Conservation (phyloP, 2,113 vertebrate species). For the Chaetodon auriga region DNA sequence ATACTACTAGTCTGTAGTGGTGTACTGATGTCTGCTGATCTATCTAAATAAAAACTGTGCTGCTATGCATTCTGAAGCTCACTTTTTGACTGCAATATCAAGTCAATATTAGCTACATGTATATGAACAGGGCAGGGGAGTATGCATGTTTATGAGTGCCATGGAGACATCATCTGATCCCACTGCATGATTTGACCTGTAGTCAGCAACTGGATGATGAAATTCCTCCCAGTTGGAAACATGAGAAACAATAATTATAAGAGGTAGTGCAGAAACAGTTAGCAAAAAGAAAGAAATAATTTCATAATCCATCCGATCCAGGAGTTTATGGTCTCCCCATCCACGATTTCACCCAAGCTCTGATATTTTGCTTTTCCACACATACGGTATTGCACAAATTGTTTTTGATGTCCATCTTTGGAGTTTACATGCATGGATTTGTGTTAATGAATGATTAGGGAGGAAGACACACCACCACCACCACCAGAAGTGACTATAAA, state of each 20-base stretch:
- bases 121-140: not conserved
- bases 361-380: too few relatives aligned
- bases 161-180: not conserved
- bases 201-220: not conserved
- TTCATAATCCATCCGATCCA: not conserved
- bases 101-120: not conserved
- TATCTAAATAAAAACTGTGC: not conserved
- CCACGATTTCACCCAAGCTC: not conserved
- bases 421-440: too few relatives aligned
- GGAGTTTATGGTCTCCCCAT: not conserved
- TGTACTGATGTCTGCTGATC: not conserved
- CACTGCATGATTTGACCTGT: not conserved
- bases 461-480: not conserved
- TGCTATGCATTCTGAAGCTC: not conserved
- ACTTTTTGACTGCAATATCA: not conserved
- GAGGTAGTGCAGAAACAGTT: not conserved
- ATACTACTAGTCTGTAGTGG: not conserved
- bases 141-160: not conserved
- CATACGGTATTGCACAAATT: too few relatives aligned
- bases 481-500: not conserved
- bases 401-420: too few relatives aligned
- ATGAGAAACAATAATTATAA: not conserved
- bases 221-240: not conserved
- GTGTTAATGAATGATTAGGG: not conserved
- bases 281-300: not conserved